phyloP scores from a whole-genome alignment of 1,140 invertebrate genomes.

The Bombus confusus region DNA sequence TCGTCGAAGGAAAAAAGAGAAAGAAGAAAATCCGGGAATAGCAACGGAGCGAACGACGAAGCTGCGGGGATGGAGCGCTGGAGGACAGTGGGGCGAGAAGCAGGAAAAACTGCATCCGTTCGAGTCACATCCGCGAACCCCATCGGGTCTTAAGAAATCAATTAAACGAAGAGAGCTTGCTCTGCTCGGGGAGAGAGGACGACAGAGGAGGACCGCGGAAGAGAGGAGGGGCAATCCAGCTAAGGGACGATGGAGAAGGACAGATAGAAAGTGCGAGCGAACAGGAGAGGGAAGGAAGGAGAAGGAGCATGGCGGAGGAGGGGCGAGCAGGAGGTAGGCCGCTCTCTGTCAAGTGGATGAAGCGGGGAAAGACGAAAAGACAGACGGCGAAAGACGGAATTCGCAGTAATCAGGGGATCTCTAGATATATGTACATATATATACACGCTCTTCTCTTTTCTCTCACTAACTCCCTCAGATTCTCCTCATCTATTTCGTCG shows the following conservation, averaged over 20 bases:
- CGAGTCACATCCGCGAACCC: slow-evolving; percentile 74
- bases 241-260: slow-evolving; percentile 29
- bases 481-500: slow-evolving; percentile 64
- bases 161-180: slow-evolving; percentile 77
- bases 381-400: slow-evolving; percentile 76
- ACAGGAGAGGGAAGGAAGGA: slow-evolving; percentile 2
- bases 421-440: slow-evolving; percentile 39
- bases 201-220: slow-evolving; percentile 4
- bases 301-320: slow-evolving; percentile 1
- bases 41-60: slow-evolving; percentile 21
- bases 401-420: slow-evolving; percentile 77
- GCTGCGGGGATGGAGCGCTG: slow-evolving; percentile 30
- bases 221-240: slow-evolving; percentile 31
- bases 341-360: slow-evolving; percentile 74
- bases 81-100: slow-evolving; percentile 52
- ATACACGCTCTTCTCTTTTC: slow-evolving; percentile 31
- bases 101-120: slow-evolving; percentile 75
- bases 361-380: slow-evolving; percentile 73
- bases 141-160: slow-evolving; percentile 81
- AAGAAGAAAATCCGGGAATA: slow-evolving; percentile 60
- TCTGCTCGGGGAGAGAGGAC: slow-evolving; percentile 36
- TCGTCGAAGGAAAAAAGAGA: slow-evolving; percentile 58
- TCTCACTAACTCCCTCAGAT: slow-evolving; percentile 4
- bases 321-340: slow-evolving; percentile 48
- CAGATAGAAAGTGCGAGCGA: slow-evolving; percentile 29